Evolutionary conservation across 2,113 vertebrate species (phyloP), one percentile per base, ranked within the genome.

Genomic region (Siniperca chuatsi): DNA sequence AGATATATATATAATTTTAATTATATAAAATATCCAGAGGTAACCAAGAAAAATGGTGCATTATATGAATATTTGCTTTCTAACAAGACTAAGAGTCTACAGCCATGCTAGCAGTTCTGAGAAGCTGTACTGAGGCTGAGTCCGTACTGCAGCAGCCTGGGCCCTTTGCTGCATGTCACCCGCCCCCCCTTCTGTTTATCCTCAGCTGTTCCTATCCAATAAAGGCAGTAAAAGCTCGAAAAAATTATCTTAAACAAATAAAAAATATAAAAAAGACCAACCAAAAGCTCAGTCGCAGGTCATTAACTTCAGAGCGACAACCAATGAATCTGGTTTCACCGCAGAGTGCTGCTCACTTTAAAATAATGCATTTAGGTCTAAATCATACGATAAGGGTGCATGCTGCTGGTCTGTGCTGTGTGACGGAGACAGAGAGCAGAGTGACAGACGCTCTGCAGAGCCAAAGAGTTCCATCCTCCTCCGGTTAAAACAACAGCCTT

Each of bases 371-470:
- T 86, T 88, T 85, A 71, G 66, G 83, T 81, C 77, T 88, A 83
- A 92, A 90, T 87, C 78, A 35, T 67, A 78, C 40, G 92, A 94
- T 92, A 93, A 92, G 87, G 70, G 58, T 33, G 83, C 71, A 15
- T 20, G 78, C 86, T 60, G 75, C 66, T 78, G 70, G 57, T 87
- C 76, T 71, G 86, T 60, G 75, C 84, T 80, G 84, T 87, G 90
- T 87, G 93, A 94, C 85, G 87, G 87, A 91, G 88, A 91, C 87
- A 83, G 79, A 91, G 89, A 90, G 88, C 83, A 83, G 91, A 89
- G 87, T 92, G 90, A 93, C 90, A 92, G 93, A 95, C 92, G 86
- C 90, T 93, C 87, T 80, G 92, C 94, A 95, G 94, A 93, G 86
- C 89, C 92, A 87, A 78, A 91, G 82, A 87, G 88, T 88, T 93